A percentile compares a stretch with the other conserved stretches of the same genome.
phyloP scores from a whole-genome alignment of 2,888 invertebrate species.

The Callinectes sapidus region DNA sequence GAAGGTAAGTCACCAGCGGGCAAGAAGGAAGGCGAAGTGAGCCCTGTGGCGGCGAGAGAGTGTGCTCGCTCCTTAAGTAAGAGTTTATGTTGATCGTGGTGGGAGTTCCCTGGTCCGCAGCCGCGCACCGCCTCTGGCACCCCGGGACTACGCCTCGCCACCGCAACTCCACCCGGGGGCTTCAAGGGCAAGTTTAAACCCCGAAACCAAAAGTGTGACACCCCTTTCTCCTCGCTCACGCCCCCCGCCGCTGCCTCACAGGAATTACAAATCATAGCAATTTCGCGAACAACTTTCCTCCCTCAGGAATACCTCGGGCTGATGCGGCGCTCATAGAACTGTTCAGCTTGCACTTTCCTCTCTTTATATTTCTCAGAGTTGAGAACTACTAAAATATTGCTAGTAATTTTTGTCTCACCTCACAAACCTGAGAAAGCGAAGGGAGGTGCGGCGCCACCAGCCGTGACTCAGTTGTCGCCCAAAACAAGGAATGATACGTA shows the following conservation, averaged over 20 bases:
- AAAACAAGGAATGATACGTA: not conserved
- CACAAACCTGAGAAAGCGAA: not conserved
- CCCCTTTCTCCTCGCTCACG: slow-evolving; percentile 34
- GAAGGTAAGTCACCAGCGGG: slow-evolving; percentile 22
- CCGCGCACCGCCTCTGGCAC: slow-evolving; percentile 12
- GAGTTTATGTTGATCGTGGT: slow-evolving; percentile 23
- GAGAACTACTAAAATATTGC: not conserved
- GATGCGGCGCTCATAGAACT: not conserved
- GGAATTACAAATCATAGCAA: slow-evolving; percentile 26
- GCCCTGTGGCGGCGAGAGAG: slow-evolving; percentile 22
- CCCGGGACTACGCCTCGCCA: slow-evolving; percentile 44
- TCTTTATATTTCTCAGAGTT: not conserved
- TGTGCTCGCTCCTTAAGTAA: slow-evolving; percentile 10
- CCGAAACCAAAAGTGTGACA: slow-evolving; percentile 26
- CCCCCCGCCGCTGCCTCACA: slow-evolving; percentile 9
- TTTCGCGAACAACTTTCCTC: slow-evolving; percentile 14
- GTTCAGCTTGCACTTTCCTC: slow-evolving; percentile 25
- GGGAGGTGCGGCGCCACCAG: not conserved
- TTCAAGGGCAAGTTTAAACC: slow-evolving; percentile 53
- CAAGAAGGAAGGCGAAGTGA: slow-evolving; percentile 30
- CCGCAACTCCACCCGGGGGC: slow-evolving; percentile 43
- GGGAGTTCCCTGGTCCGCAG: slow-evolving; percentile 4
- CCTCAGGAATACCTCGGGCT: slow-evolving; percentile 9
- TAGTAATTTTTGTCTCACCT: not conserved
- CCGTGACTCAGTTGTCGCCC: not conserved